Base-by-base conservation (phyloP, 2,113 vertebrate genomes). In the Plectropomus leopardus region DNA sequence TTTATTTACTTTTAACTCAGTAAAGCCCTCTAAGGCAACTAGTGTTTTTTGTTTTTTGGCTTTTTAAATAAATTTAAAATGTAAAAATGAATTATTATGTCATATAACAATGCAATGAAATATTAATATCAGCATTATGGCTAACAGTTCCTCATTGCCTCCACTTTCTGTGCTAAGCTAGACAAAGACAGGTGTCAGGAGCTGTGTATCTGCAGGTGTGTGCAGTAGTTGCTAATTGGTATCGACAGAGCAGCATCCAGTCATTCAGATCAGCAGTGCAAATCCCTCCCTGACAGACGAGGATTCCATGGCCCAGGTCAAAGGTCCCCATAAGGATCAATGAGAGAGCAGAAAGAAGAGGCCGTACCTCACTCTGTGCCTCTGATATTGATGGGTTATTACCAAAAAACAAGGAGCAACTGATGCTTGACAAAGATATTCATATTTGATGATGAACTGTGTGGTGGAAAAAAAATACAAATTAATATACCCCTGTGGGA, bases 241-340 rank as follows among this genome's bases (percentile, higher is more conserved):
- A 91, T 93, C 61, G 89, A 92, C 68, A 28, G 64, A 48, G 64
- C 73, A 67, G 55, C 59, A 78, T 65, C 76, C 61, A 48, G 74
- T 78, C 82, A 19, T 88, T 90, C 82, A 86, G 57, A 89, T 91
- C 26, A 88, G 65, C 65, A 59, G 76, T 78, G 83, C 86, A 87
- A 86, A 92, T 89, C 83, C 76, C 71, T 40, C 76, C 83, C 73
- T 83, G 89, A 91, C 78, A 58, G 80, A 81, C 32, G 57, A 78
- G 89, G 89, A 70, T 15, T 59, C 81, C 64, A 44, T 19, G 4
- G 21, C 15, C 55, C 54, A 60, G 92, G 90, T 91, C 65, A 93
- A 80, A 92, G 86, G 89, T 91, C 87, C 72, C 32, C 57, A 26
- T 42, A 17, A 34, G 13, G 85, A 89, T 92, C 90, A 81, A 92